Evolutionary conservation across 1,140 invertebrate species (phyloP).

Genomic region (Euura saliciscinereae): DNA sequence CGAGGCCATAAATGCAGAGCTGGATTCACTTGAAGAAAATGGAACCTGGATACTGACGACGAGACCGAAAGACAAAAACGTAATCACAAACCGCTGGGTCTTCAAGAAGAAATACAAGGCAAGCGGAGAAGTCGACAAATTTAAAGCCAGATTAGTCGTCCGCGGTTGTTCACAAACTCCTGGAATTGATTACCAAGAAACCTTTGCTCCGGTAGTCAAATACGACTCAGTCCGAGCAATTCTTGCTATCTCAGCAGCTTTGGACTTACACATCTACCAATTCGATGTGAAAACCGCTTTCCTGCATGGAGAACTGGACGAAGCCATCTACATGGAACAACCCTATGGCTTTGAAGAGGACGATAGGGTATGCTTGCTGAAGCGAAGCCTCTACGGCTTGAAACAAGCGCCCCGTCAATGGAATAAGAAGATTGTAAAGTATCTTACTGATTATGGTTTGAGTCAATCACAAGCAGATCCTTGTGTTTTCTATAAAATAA

Average conservation of each 20-base stretch:
- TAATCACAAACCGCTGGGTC: neutral
- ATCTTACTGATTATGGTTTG: neutral
- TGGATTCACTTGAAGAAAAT: too few relatives aligned
- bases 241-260: neutral
- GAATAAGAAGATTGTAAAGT: neutral
- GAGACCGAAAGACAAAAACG: neutral
- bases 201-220: neutral
- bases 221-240: neutral
- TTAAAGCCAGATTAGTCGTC: neutral
- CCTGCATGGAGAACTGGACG: neutral
- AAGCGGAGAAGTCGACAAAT: neutral
- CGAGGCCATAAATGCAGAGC: neutral
- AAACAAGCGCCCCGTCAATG: too few relatives aligned
- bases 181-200: neutral
- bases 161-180: neutral
- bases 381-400: too few relatives aligned
- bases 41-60: neutral
- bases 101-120: neutral
- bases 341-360: neutral
- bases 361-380: neutral
- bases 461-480: neutral
- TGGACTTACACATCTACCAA: neutral
- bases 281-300: neutral
- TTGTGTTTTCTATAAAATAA: neutral
- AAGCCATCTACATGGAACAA: neutral